Evolutionary conservation across 2,888 invertebrate species (phyloP), one percentile per base, ranked within the genome.

Genomic region (Andrena minutula): DNA sequence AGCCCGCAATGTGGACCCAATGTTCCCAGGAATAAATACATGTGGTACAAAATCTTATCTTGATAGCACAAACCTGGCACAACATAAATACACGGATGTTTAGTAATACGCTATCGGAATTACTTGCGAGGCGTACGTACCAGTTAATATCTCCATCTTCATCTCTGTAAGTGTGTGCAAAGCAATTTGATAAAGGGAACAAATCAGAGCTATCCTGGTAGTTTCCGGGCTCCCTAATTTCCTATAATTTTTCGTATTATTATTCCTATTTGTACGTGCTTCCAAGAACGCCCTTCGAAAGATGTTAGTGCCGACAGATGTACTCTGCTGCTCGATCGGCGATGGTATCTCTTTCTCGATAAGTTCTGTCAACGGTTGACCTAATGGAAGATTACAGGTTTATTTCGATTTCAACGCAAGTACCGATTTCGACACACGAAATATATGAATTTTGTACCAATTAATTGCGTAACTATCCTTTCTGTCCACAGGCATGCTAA

Each of bases 121-220:
- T 58, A 12, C 12, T 68, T 23, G 51, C 41, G 32, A n/a, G 10
- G 2, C 28, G 23, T 32, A 81, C 61, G 90, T 93, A 97, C 98
- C 98, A 90, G 99, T 98, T 70, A 99, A 95, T 92, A 99, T 99
- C 93, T 99, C 98, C 78, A 98, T 95, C 92, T 97, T 97, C 88
- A 99, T 95, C 94, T 99, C 98, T 3, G 97, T 97, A 91, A 99
- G 95, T 0, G 99, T 99, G 87, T 96, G 96, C 78, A 99, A 94
- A 16, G 98, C 98, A 0, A 97, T 97, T 94, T 98, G 97, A 94
- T 99, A 99, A 95, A 99, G 96, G 26, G 97, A 97, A 94, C 99
- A 99, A 47, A 98, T 97, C 56, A 97, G 94, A 3, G 98, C 97
- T 8, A 98, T 96, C 90, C 97, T 96, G 63, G 97, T 96, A 64